Evolutionary conservation across 2,888 invertebrate genomes (phyloP), one percentile per base, ranked within the genome.

Genomic region (Ectemnius continuus): DNA sequence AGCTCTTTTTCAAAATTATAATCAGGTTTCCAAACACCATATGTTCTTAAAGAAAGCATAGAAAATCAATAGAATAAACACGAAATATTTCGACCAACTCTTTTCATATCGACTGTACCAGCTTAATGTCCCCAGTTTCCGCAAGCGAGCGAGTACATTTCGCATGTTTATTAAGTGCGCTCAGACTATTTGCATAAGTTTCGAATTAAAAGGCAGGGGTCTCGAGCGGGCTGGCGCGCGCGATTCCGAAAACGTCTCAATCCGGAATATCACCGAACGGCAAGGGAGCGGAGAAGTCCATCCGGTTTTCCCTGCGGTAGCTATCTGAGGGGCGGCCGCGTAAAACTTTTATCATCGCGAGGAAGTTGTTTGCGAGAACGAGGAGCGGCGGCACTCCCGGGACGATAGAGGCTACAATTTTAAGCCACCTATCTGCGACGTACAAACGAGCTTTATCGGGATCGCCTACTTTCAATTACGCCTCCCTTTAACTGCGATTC

Each of bases 231-330:
- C n/a, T n/a, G n/a, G 23, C 36, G 61, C 57, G 46, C 18, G 52
- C 16, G 57, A 68, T 59, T 67, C 62, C 26, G 28, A 28, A 47
- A 58, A 79, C 64, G 67, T 76, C 75, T 77, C 67, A 76, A 79
- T 77, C 48, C 14, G 4, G 58, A 23, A 16, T 52, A 52, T 16
- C 14, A 11, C 36, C 23, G 18, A 28, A 3, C 47, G 13, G 28
- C 23, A 5, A n/a, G 28, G 28, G 2, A 2, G n/a, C 23, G 11
- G 14, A 13, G 8, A 6, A 23, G 23, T 23, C 16, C n/a, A 16
- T 14, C 18, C 0, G 13, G 11, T 45, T 52, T 57, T 36, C 6
- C 18, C 23, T 13, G 28, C 64, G 36, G 36, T 67, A 56, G 64
- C 59, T 61, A 20, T 46, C 46, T n/a, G n/a, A n/a, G 68, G 3